phyloP scores from a whole-genome alignment of 2,113 vertebrate species.

The Leptosomus discolor region DNA sequence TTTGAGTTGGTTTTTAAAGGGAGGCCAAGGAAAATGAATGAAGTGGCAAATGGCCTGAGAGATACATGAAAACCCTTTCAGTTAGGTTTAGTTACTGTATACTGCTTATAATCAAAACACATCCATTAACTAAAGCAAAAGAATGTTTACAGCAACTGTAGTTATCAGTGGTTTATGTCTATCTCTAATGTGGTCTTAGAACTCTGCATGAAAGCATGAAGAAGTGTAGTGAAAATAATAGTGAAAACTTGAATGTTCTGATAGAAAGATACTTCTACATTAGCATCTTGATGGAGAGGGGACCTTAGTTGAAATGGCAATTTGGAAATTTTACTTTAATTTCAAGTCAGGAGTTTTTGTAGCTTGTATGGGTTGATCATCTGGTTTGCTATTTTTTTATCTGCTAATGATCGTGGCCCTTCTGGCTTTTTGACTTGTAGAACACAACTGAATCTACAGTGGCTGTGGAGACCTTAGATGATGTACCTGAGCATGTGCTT shows the following conservation, averaged over 20 bases:
- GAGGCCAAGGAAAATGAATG: background rate
- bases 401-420: background rate
- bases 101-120: background rate
- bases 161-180: background rate
- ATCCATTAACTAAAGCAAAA: background rate
- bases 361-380: background rate
- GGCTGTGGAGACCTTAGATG: slow-evolving; percentile 72
- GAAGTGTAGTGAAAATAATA: background rate
- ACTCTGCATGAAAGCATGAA: background rate
- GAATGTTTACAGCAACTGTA: background rate
- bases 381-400: background rate
- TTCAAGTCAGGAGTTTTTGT: background rate
- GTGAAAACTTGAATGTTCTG: background rate
- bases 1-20: background rate
- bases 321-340: background rate
- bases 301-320: background rate
- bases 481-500: slow-evolving; percentile 78
- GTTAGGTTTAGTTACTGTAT: background rate
- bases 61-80: background rate
- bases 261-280: background rate
- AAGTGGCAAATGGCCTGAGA: background rate
- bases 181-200: background rate
- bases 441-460: slow-evolving; percentile 56
- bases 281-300: background rate
- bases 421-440: slow-evolving; percentile 60